Evolutionary conservation across 2,888 invertebrate genomes (phyloP), one percentile per base, ranked within the genome.

Genomic region (Philhelius pedissequus): DNA sequence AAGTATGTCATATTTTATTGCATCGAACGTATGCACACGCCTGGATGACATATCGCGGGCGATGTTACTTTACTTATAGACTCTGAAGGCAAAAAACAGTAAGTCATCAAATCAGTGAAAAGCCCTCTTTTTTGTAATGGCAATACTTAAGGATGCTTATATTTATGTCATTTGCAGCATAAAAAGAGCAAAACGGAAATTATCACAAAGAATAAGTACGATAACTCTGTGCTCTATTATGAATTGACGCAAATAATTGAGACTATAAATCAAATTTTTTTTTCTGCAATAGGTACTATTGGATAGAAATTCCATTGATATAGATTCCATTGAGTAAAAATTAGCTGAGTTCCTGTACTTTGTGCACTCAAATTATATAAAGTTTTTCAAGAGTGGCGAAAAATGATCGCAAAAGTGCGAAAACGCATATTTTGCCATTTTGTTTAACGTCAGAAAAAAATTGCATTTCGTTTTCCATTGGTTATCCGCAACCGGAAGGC

Each of bases 1-100:
- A 68, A 71, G 71, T 80, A 68, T 84, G 75, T 76, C 75, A 84
- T 84, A 84, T 84, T 84, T 84, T 84, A 84, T 84, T 84, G 84
- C 75, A 80, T 20, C 62, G 84, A 84, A 66, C 84, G 84, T 84
- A 80, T 84, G 84, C 84, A 84, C 52, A 80, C 75, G 80, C 22
- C 75, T 35, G 60, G 66, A 40, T 80, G 84, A 84, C 84, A 84
- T 84, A 84, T 84, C 71, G 74, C 68, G 45, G 25, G 80, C 62
- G 84, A 73, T 58, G 78, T 40, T 60, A 60, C 40, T 81, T 56
- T 45, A 40, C 62, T 13, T 40, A 35, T 48, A 75, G 75, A 13
- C 13, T 1, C 9, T 8, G 70, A 69, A 15, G n/a, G 18, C 58
- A 18, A 48, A 15, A 27, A 18, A 27, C 56, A 54, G 40, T 48